Base-by-base conservation (phyloP, 1,140 invertebrate species). In the Melitaea cinxia region DNA sequence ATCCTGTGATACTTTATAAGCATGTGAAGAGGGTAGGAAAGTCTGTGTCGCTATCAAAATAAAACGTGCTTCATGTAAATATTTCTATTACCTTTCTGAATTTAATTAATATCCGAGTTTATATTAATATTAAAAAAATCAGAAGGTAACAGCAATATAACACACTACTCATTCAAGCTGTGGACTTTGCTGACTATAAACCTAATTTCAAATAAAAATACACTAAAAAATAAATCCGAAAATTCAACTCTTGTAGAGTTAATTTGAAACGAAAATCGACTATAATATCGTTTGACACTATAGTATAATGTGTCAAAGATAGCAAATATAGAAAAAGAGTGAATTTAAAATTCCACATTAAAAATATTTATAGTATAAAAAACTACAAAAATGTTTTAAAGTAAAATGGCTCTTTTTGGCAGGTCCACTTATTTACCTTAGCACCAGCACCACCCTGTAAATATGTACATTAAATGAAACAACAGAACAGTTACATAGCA, bases 381-480 rank as follows among this genome's bases (percentile, higher is more conserved):
- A 80, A 80, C 80, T 75, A 66, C 62, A 68, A 75, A 72, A 70
- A 67, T 66, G 67, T 53, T 77, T 75, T 82, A 76, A 71, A 30
- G 75, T 77, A 78, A 80, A 61, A 74, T 33, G 45, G 62, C 73
- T 67, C 77, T 68, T 45, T 69, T 60, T 65, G 62, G 62, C 57
- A 74, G 58, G 39, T 57, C 69, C 60, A 72, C 58, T 61, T 70
- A 77, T 73, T 91, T 91, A 91, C 88, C 88, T 91, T 91, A 72
- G 78, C 80, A 56, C 82, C 82, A 70, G 82, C 85, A 67, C 86
- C 83, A 64, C 88, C 89, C 90, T 91, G 87, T 81, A 84, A 77
- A 82, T 68, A 85, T 83, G n/a, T 59, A 71, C 73, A 80, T 77
- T 35, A 50, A 67, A 67, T 64, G 30, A 56, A 61, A 70, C 42